Percentiles rank a stretch among this genome's conserved stretches.
Evolutionary conservation across 2,113 vertebrate genomes (phyloP).

Genomic region (Lepisosteus osseus): DNA sequence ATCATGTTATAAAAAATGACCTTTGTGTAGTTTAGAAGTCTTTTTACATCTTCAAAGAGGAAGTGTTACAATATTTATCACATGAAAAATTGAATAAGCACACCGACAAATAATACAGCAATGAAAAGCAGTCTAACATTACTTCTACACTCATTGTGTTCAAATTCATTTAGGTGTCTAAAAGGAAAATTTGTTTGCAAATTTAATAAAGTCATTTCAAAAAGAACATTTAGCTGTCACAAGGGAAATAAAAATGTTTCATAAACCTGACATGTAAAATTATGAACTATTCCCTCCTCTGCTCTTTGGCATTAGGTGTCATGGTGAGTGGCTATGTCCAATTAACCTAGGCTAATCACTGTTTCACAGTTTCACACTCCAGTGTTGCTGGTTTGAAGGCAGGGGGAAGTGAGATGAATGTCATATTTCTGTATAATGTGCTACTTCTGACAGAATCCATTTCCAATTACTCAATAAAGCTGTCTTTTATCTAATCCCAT

Average conservation of each 20-base stretch:
- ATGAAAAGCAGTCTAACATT: too few species aligned
- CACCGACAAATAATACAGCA: too few species aligned
- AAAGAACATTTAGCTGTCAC: background rate
- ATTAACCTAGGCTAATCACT: constrained; percentile 8
- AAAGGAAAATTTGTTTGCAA: constrained; percentile 1
- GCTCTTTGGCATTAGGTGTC: constrained; percentile 1
- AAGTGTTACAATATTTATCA: too few species aligned
- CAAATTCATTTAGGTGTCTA: background rate
- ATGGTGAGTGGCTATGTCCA: constrained; percentile 5
- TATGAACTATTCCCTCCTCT: constrained; percentile 1
- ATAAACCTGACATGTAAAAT: constrained; percentile 1
- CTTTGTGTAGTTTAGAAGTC: too few species aligned
- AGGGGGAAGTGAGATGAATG: constrained; percentile 2
- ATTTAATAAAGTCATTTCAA: background rate
- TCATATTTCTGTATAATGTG: constrained; percentile 2
- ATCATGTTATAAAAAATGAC: too few species aligned
- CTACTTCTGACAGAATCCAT: background rate
- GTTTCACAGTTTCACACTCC: constrained; percentile 8
- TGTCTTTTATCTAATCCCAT: background rate
- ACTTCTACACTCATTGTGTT: background rate
- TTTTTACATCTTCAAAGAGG: too few species aligned
- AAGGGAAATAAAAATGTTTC: constrained; percentile 4
- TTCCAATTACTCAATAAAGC: background rate
- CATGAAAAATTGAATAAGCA: too few species aligned
- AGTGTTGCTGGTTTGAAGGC: background rate